Percentiles rank a stretch among this genome's conserved stretches.
Evolutionary conservation across 2,888 invertebrate genomes (phyloP).

Genomic region (Erebia ligea): DNA sequence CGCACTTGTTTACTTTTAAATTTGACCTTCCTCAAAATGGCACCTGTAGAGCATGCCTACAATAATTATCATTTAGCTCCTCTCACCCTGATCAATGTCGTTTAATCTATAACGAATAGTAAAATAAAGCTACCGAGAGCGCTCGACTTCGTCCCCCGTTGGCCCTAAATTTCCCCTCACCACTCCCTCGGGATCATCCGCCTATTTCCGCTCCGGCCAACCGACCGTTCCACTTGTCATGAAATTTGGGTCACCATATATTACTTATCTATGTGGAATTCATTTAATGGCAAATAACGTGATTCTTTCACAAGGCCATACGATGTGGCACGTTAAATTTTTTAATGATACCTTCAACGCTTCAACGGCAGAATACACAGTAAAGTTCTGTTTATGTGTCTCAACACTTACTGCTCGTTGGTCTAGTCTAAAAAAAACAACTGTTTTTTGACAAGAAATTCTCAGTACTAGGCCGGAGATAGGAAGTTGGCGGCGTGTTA

Average conservation of each 20-base stretch:
- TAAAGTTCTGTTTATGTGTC: not conserved
- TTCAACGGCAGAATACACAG: not conserved
- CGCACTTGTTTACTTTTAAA: not conserved
- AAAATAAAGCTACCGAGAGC: slow-evolving; percentile 38
- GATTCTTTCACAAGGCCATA: slow-evolving; percentile 38
- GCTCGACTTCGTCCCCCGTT: slow-evolving; percentile 53
- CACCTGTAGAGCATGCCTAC: not conserved
- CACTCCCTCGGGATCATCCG: slow-evolving; percentile 64
- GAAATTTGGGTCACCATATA: slow-evolving; percentile 73
- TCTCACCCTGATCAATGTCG: slow-evolving; percentile 41
- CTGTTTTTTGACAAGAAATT: too few species aligned
- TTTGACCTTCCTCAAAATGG: slow-evolving; percentile 14
- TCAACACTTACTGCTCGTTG: too few species aligned
- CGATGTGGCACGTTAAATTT: slow-evolving; percentile 2
- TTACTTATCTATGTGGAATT: slow-evolving; percentile 65
- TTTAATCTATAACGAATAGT: slow-evolving; percentile 23
- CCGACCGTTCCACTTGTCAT: slow-evolving; percentile 60
- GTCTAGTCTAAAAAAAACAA: too few species aligned
- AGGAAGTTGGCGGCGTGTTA: too few species aligned
- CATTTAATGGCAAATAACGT: slow-evolving; percentile 56
- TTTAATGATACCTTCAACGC: not conserved
- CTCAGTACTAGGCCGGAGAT: too few species aligned
- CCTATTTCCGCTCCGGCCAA: slow-evolving; percentile 58
- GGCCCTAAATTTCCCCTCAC: slow-evolving; percentile 59
- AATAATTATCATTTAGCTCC: slow-evolving; percentile 9